Evolutionary conservation across 2,888 invertebrate species (phyloP).

Genomic region (Alsophila aescularia): DNA sequence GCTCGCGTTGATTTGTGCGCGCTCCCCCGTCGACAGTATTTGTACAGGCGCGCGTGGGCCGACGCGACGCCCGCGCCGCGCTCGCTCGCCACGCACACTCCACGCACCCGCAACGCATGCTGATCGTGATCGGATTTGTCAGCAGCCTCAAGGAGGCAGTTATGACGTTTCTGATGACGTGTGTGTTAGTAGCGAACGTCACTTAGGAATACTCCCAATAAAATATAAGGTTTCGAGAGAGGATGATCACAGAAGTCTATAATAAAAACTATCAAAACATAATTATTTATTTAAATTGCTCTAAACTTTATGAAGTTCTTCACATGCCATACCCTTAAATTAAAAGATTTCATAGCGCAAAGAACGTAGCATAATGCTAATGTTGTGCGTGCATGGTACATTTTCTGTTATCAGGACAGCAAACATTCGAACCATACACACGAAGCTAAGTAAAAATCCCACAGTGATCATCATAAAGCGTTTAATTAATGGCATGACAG

Average conservation of each 20-base stretch:
- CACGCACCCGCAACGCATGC: constrained; percentile 34
- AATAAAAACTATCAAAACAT: too few species aligned
- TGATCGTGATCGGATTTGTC: constrained; percentile 6
- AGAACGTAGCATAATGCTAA: too few species aligned
- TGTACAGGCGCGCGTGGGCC: constrained; percentile 70
- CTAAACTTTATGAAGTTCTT: too few species aligned
- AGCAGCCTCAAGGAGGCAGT: constrained; percentile 10
- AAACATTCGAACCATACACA: constrained; percentile 21
- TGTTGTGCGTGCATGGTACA: constrained; percentile 7
- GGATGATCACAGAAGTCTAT: not conserved
- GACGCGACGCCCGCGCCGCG: constrained; percentile 36
- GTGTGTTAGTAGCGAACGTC: constrained; percentile 11
- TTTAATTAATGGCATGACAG: constrained; percentile 48
- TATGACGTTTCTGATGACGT: constrained; percentile 4
- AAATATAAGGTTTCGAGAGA: not conserved
- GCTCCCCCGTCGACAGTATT: constrained; percentile 79
- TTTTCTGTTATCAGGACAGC: constrained; percentile 16
- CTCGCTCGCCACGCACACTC: not conserved
- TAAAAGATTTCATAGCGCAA: too few species aligned
- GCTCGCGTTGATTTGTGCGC: constrained; percentile 79
- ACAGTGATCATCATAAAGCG: constrained; percentile 44
- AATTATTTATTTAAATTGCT: too few species aligned
- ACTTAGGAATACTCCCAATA: not conserved
- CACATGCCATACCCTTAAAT: too few species aligned
- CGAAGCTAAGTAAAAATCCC: constrained; percentile 38